Base-by-base conservation (phyloP, 2,113 vertebrate genomes). In the Myotis lucifugus region DNA sequence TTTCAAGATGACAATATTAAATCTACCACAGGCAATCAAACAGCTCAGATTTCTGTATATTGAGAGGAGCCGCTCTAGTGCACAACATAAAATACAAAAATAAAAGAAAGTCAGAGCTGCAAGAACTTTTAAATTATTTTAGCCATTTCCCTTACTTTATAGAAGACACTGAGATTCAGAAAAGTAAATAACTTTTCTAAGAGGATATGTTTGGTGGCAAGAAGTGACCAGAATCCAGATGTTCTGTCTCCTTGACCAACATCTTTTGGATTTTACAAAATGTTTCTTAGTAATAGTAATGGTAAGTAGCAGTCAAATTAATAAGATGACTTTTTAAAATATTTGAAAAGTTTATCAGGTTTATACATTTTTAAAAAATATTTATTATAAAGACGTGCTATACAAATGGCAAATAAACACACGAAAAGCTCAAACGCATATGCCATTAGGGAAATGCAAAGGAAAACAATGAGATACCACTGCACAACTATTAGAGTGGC, bases 1-100 rank as follows among this genome's bases (percentile, higher is more conserved):
- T 96, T 83, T 97, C 81, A 95, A 88, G 64, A 90, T 92, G 76
- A 66, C 40, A 78, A 77, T 64, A 89, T 86, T 64, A 88, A 74
- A 88, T 85, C 72, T 93, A 87, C 48, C 59, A 56, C 0, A 97
- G 34, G 72, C 64, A 82, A 85, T 76, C 76, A 37, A 90, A 94
- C 37, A 29, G 21, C 29, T 94, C 69, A 66, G 69, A 50, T 40
- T 11, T 59, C 85, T 88, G 29, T 66, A 40, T 88, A 46, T 40
- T 78, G 50, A 88, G 40, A 42, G n/a, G 29, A 34, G 56, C 19
- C 13, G n/a, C n/a, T 79, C 29, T 48, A 85, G 85, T 34, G 46
- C 74, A 27, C 76, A 14, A 72, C 13, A 13, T 37, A 66, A 95
- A 92, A 82, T 56, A 89, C 14, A 69, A 72, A 95, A 94, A 15